These are phyloP conservation scores for Prunella fulvescens DNA, from an alignment of 2,113 vertebrate genomes.

Conservation along the genomic window DNA sequence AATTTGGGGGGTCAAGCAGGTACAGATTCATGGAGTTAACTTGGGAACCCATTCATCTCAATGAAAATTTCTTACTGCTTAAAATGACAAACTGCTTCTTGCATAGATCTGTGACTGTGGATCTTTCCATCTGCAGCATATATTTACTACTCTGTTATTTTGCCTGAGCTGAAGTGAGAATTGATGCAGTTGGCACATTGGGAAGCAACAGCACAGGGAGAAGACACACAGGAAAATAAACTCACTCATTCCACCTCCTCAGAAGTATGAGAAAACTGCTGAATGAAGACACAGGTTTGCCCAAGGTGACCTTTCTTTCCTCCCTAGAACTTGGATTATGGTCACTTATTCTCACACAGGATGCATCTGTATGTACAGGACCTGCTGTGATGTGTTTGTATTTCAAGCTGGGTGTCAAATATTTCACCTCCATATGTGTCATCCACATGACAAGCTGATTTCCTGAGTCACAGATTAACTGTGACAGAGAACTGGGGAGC, in stretches of 20 bases:
- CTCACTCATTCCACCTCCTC: background rate
- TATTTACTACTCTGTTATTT: background rate
- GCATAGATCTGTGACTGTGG: background rate
- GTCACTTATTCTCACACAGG: background rate
- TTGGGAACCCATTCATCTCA: background rate
- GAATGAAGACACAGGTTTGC: background rate
- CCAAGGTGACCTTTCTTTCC: background rate
- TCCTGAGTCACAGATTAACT: background rate
- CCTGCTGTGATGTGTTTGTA: background rate
- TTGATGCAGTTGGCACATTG: background rate
- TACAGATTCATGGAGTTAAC: background rate
- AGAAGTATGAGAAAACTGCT: background rate
- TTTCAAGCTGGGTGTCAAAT: background rate
- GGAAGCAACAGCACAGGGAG: background rate
- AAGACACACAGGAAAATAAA: background rate
- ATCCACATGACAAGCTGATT: background rate
- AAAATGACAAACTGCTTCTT: background rate
- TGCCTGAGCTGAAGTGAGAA: background rate
- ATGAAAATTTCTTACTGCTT: background rate
- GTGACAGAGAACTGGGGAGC: background rate
- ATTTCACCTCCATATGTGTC: background rate
- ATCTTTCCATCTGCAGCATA: accelerated
- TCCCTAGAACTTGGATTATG: background rate
- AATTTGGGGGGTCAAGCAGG: background rate
- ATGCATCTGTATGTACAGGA: background rate